Evolutionary conservation across 2,113 vertebrate species (phyloP), one percentile per base, ranked within the genome.

Genomic region (Empidonax alnorum): DNA sequence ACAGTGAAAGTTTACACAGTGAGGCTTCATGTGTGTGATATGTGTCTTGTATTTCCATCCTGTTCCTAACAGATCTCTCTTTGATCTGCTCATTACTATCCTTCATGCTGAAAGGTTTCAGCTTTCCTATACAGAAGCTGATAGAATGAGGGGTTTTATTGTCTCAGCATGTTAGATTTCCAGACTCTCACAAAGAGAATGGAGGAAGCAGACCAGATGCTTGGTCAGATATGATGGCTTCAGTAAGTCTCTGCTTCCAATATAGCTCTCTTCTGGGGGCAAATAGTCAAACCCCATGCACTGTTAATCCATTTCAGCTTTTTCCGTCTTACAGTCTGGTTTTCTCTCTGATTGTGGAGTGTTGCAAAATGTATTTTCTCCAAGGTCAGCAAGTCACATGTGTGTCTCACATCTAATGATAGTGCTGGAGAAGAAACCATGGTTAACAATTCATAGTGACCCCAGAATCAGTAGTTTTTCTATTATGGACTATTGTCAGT

Each of bases 1-100:
- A 67, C 52, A 87, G 89, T 79, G 84, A 94, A 96, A 95, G 84
- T 95, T 94, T 95, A 85, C 87, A 83, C 56, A 95, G 62, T 5
- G 2, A 93, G 74, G 58, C 74, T 93, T 93, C 84, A 94, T 85
- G 58, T 89, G 78, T 94, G 78, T 80, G 81, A 83, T 94, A 68
- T 1, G 13, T 72, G 81, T 73, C 91, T 85, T 95, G 87, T 91
- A 93, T 95, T 84, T 93, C 88, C 74, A 91, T 85, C 39, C 84
- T 73, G 84, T 80, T 95, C 87, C 37, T 82, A 95, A 59, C 67
- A 91, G 91, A 87, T 88, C 81, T 67, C 55, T 35, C 87, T 91
- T 96, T 96, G 71, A 96, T 96, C 91, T 91, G 62, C 75, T 91
- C 84, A 75, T 95, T 96, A 87, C 88, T 95, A 74, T 94, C 37